phyloP scores from a whole-genome alignment of 1,140 invertebrate species.

The Drosophila equinoxialis region DNA sequence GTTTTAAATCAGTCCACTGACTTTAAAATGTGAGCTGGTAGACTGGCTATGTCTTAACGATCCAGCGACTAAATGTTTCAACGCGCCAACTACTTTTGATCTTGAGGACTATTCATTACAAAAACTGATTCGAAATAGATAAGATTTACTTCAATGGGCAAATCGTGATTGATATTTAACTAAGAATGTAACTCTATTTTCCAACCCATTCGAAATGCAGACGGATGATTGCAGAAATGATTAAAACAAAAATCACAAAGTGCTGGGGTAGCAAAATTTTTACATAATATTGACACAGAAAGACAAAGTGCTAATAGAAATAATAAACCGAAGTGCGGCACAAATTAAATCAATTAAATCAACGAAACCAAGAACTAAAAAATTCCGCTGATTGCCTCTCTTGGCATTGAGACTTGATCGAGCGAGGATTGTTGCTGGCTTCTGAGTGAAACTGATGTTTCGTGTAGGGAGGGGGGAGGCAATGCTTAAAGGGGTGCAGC shows the following conservation, averaged over 20 bases:
- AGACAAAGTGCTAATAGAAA: conserved; percentile 74
- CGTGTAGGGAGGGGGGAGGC: not conserved
- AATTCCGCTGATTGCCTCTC: conserved; percentile 58
- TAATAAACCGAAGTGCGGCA: conserved; percentile 64
- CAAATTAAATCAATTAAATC: conserved; percentile 76
- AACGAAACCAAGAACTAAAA: conserved; percentile 27
- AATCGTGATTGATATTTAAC: no score
- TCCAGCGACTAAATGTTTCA: no score
- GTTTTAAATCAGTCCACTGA: no score
- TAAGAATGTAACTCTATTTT: no score
- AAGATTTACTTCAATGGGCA: no score
- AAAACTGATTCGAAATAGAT: no score
- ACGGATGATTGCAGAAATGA: conserved; percentile 18
- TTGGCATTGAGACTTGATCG: conserved; percentile 30
- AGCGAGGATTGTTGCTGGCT: conserved; percentile 11
- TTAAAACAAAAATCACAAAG: not conserved
- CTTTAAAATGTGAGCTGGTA: no score
- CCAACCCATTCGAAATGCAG: no score
- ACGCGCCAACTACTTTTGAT: no score
- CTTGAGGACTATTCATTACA: no score
- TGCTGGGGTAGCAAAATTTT: conserved; percentile 23
- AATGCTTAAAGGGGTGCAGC: conserved; percentile 29
- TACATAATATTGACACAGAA: conserved; percentile 72
- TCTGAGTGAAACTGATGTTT: conserved; percentile 22
- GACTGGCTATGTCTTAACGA: no score